phyloP scores from a whole-genome alignment of 2,113 vertebrate species.

The Nothobranchius furzeri region DNA sequence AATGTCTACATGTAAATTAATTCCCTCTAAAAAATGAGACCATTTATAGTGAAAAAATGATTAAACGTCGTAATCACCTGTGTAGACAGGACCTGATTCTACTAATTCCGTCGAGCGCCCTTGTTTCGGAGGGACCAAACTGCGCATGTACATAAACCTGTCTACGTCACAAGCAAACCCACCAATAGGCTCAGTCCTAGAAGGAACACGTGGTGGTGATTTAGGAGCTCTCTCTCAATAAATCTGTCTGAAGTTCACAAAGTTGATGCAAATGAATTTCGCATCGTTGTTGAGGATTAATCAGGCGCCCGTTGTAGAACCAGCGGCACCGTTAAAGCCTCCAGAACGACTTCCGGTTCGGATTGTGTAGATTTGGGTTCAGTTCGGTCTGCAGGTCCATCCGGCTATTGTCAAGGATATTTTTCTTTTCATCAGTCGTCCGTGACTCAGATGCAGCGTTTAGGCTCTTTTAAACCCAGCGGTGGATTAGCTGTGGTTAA shows the following conservation, averaged over 20 bases:
- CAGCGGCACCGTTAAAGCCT: conserved; percentile 43
- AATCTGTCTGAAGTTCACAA: conserved; percentile 80
- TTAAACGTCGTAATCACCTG: too few relatives aligned
- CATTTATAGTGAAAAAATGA: too few relatives aligned
- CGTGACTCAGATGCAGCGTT: too few relatives aligned
- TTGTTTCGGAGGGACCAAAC: background rate
- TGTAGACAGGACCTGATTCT: too few relatives aligned
- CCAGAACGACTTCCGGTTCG: conserved; percentile 48
- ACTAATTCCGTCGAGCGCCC: too few relatives aligned
- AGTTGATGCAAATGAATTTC: conserved; percentile 79
- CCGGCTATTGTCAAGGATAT: background rate
- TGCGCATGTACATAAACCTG: conserved; percentile 53
- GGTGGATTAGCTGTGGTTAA: too few relatives aligned
- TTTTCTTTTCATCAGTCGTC: too few relatives aligned
- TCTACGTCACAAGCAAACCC: conserved; percentile 3
- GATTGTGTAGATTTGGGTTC: conserved; percentile 28
- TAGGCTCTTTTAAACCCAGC: too few relatives aligned
- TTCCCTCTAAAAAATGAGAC: too few relatives aligned
- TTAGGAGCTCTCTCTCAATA: conserved; percentile 72
- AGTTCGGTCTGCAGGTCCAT: conserved; percentile 26
- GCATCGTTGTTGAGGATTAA: conserved; percentile 78
- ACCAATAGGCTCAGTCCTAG: conserved; percentile 67
- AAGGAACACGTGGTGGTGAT: conserved; percentile 59
- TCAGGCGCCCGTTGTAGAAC: conserved; percentile 60
- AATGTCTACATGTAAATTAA: too few relatives aligned